phyloP scores from a whole-genome alignment of 1,140 invertebrate species.

The Drosophila rhopaloa region DNA sequence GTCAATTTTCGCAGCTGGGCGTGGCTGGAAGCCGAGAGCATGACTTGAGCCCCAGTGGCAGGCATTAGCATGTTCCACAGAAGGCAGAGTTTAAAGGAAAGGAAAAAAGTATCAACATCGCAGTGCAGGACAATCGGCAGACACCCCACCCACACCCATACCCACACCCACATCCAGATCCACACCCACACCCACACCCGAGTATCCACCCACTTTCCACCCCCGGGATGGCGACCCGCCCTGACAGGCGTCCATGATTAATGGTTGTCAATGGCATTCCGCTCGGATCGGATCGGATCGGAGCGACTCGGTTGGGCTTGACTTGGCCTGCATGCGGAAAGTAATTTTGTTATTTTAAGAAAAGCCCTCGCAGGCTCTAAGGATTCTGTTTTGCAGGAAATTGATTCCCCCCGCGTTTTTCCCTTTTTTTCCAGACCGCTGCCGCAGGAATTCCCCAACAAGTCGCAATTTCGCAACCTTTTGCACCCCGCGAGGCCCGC shows the following conservation, averaged over 20 bases:
- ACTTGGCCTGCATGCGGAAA: conserved; percentile 69
- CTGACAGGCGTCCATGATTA: conserved; percentile 84
- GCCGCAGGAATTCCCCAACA: conserved; percentile 78
- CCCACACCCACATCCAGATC: background rate
- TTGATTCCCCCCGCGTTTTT: conserved; percentile 64
- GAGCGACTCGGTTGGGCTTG: conserved; percentile 27
- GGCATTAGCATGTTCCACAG: conserved; percentile 74
- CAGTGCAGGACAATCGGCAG: conserved; percentile 69
- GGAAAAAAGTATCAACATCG: conserved; percentile 49
- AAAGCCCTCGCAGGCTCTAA: conserved; percentile 62
- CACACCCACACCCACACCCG: background rate
- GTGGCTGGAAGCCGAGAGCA: conserved; percentile 62
- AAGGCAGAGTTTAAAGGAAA: conserved; percentile 61
- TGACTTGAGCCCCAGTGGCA: conserved; percentile 74
- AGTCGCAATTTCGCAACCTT: conserved; percentile 77
- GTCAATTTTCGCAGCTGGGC: conserved; percentile 82
- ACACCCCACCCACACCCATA: conserved; percentile 5
- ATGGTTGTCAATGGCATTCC: conserved; percentile 83
- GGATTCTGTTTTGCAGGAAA: conserved; percentile 67
- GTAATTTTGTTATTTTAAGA: conserved; percentile 84
- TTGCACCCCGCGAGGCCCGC: conserved; percentile 61
- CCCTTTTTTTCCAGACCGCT: conserved; percentile 67
- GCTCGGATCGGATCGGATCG: conserved; percentile 40
- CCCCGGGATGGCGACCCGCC: conserved; percentile 57
- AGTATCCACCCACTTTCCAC: conserved; percentile 24